Conservation (phyloP, 2,797 vertebrate genomes). For the Thalassophryne amazonica region DNA sequence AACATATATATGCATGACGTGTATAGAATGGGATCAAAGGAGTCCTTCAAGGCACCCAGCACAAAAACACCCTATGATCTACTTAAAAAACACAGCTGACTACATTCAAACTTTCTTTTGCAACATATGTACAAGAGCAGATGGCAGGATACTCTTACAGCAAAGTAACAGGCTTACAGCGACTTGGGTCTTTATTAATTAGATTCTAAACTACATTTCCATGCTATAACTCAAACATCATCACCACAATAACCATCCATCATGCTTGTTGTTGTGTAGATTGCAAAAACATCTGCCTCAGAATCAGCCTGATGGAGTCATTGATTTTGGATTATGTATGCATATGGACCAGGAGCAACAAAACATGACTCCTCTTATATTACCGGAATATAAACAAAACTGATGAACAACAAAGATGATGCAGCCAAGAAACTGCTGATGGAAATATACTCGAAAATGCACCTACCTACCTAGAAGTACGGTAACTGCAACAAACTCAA, state of each 20-base stretch:
- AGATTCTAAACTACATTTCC: constrained; percentile 57
- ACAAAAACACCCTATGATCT: no score
- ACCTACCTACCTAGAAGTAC: neutral
- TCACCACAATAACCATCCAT: constrained; percentile 56
- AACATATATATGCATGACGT: constrained; percentile 16
- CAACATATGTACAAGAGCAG: neutral
- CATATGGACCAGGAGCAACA: constrained; percentile 16
- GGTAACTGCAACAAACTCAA: neutral
- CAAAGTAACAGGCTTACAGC: constrained; percentile 45
- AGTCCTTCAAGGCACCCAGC: constrained; percentile 25
- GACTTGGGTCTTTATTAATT: constrained; percentile 61
- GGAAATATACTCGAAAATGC: constrained; percentile 1
- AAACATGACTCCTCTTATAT: constrained; percentile 26
- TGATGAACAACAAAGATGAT: constrained; percentile 2
- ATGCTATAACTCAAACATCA: constrained; percentile 50
- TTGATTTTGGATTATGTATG: constrained; percentile 69
- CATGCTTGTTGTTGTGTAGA: constrained; percentile 40
- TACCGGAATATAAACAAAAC: constrained; percentile 14
- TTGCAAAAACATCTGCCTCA: constrained; percentile 45
- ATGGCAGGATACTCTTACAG: constrained; percentile 23
- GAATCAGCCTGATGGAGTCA: constrained; percentile 52
- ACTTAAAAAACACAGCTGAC: constrained; percentile 41
- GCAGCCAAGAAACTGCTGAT: neutral
- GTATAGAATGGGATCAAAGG: constrained; percentile 31
- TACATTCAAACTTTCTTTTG: constrained; percentile 18